Base-by-base conservation (phyloP, 2,888 invertebrate species). In the Empis stercorea region DNA sequence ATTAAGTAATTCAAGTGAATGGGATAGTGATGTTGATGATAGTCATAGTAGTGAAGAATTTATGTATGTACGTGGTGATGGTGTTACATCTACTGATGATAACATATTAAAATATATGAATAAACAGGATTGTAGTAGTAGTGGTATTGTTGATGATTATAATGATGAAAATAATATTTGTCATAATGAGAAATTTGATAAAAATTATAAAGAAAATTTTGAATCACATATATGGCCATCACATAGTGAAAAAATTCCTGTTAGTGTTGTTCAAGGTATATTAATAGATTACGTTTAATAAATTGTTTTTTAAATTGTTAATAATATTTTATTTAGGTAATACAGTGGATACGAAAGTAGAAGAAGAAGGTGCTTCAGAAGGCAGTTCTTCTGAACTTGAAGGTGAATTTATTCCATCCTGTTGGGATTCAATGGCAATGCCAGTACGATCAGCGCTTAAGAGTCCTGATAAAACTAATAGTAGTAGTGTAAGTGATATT, bases 351-450 rank as follows among this genome's bases (percentile, higher is more conserved):
- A 47, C 50, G 45, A 27, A 27, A 6, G 57, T 56, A 36, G 59
- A 60, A 41, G 56, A 55, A 39, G 56, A 53, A 36, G 57, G 58
- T 47, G 50, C 51, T 10, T 52, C 50, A 15, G 54, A 50, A 32
- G 70, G 61, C 51, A 72, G 70, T 43, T 57, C 59, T 45, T 76
- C 76, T 55, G 77, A 77, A 42, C 81, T 79, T 52, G 81, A 81
- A 58, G 79, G 78, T 46, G 83, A 81, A 61, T 86, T 86, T 64
- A 79, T 84, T 48, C 85, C 86, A 7, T 86, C 84, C 4, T 83
- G 83, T 51, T 87, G 87, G 87, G 81, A 87, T 66, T 81, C 83
- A 56, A 77, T 78, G 58, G 80, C 85, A 15, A 80, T 76, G 2
- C 87, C 87, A n/a, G 73, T 77, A 44, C 80, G 84, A 66, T 83